A percentile compares a stretch with the other conserved stretches of the same genome.
Evolutionary conservation across 2,113 vertebrate genomes (phyloP).

Genomic region (Odontesthes bonariensis): DNA sequence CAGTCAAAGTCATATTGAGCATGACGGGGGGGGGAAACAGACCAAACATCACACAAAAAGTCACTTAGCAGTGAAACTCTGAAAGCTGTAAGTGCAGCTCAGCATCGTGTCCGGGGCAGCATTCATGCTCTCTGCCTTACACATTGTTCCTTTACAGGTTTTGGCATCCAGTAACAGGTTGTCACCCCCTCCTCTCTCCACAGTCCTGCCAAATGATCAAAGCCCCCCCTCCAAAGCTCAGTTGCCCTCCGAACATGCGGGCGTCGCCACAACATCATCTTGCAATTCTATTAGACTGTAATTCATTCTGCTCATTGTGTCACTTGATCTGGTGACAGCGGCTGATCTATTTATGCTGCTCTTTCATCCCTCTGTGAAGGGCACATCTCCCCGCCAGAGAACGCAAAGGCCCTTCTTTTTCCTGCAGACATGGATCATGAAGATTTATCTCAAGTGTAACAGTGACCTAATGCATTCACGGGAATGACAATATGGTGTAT

Average conservation of each 20-base stretch:
- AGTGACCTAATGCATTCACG: background rate
- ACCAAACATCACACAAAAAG: background rate
- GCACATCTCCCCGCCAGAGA: conserved; percentile 30
- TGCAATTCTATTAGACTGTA: conserved; percentile 49
- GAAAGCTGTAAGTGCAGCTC: background rate
- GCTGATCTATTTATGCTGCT: conserved; percentile 64
- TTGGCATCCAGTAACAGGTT: conserved; percentile 48
- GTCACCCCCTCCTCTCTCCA: conserved; percentile 15
- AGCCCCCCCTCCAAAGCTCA: conserved; percentile 30
- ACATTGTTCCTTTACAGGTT: conserved; percentile 44
- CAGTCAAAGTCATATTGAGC: background rate
- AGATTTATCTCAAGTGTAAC: conserved; percentile 7
- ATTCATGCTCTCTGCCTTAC: background rate
- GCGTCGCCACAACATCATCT: conserved; percentile 37
- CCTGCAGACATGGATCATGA: conserved; percentile 7
- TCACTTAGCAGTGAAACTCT: background rate
- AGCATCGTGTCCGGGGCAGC: background rate
- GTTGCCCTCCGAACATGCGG: conserved; percentile 22
- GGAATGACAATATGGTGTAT: background rate
- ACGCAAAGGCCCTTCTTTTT: conserved; percentile 22
- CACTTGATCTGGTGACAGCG: conserved; percentile 63
- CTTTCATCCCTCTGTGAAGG: conserved; percentile 58
- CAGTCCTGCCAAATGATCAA: conserved; percentile 65
- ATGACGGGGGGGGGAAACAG: background rate
- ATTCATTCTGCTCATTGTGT: conserved; percentile 66